phyloP scores from a whole-genome alignment of 2,797 vertebrate genomes.

The Holocentrus rufus region DNA sequence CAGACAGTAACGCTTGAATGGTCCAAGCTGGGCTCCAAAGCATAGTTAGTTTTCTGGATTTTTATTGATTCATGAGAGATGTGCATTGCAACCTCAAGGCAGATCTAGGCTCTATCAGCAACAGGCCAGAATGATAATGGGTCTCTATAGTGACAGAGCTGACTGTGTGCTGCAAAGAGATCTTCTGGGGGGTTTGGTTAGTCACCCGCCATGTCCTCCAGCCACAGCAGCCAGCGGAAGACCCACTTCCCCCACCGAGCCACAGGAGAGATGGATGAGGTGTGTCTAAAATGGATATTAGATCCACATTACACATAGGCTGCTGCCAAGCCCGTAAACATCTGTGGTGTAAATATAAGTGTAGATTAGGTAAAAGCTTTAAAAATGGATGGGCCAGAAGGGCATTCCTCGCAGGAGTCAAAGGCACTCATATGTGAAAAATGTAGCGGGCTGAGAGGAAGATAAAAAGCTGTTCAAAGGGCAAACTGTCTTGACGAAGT shows the following conservation, averaged over 20 bases:
- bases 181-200: conserved; percentile 4
- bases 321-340: conserved; percentile 43
- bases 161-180: neutral
- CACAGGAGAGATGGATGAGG: neutral
- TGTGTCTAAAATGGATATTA: conserved; percentile 10
- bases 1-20: neutral
- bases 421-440: conserved; percentile 44
- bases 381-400: conserved; percentile 48
- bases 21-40: neutral
- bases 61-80: neutral
- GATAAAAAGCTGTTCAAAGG: conserved; percentile 36
- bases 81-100: neutral
- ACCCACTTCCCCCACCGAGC: conserved; percentile 3
- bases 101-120: neutral
- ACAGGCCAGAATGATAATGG: neutral
- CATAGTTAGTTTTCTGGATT: neutral
- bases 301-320: conserved; percentile 12
- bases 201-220: conserved; percentile 12
- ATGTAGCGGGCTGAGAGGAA: conserved; percentile 23
- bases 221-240: conserved; percentile 7
- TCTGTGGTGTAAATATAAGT: conserved; percentile 37
- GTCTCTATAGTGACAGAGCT: too few relatives aligned
- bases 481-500: conserved; percentile 48
- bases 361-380: conserved; percentile 29
- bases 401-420: conserved; percentile 29